A percentile compares a stretch with the other conserved stretches of the same genome.
Evolutionary conservation across 2,888 invertebrate species (phyloP).

Genomic region (Andrena dorsata): DNA sequence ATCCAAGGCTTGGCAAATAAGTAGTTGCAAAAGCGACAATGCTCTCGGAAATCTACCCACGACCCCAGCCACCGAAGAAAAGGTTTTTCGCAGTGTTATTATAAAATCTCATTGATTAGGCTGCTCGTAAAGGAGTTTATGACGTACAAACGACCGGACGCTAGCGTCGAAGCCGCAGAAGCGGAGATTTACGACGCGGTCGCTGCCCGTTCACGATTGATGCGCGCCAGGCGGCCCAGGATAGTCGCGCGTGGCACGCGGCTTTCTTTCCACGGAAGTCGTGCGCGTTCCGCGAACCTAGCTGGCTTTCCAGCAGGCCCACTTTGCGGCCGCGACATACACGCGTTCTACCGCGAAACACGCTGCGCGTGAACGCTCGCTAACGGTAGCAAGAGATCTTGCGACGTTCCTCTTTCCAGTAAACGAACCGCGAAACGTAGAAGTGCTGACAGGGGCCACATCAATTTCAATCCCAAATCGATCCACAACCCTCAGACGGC

Average conservation of each 20-base stretch:
- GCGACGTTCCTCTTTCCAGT: constrained; percentile 37
- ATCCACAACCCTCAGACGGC: too few species aligned
- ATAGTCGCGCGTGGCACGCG: constrained; percentile 17
- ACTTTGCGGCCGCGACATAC: constrained; percentile 19
- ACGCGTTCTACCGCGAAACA: constrained; percentile 20
- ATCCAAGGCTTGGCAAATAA: neutral
- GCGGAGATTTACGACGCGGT: constrained; percentile 32
- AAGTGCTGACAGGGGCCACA: too few species aligned
- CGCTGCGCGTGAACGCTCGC: constrained; percentile 7
- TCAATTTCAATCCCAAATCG: too few species aligned
- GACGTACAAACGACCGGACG: constrained; percentile 42
- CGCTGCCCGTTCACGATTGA: constrained; percentile 5
- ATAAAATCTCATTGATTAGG: constrained; percentile 47
- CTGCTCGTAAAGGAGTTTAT: constrained; percentile 41
- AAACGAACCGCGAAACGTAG: neutral
- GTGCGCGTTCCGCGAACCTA: constrained; percentile 49
- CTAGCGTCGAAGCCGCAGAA: constrained; percentile 27
- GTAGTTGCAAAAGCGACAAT: neutral
- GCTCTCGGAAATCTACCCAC: neutral
- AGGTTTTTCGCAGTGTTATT: constrained; percentile 26
- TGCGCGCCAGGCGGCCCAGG: neutral
- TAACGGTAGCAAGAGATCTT: constrained; percentile 61
- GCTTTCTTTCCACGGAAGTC: constrained; percentile 60
- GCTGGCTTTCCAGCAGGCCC: constrained; percentile 18
- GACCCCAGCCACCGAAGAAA: neutral